Percentiles rank a stretch among this genome's conserved stretches.
These are phyloP conservation scores for Coracias cyanogaster DNA, from an alignment of 2,797 vertebrate species.

Conservation along the genomic window DNA sequence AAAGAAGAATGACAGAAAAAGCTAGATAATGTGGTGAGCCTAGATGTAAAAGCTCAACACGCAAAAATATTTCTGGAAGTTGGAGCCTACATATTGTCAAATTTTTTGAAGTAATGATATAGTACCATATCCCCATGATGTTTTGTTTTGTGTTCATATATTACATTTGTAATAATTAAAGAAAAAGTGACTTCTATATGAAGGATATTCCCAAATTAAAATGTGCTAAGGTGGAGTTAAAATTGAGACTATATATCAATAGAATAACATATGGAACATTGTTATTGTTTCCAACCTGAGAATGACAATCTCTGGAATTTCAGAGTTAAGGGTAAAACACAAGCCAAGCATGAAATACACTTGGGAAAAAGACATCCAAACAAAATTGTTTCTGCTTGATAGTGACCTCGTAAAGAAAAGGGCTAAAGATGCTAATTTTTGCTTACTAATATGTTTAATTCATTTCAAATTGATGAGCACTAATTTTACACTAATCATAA, in stretches of 20 bases:
- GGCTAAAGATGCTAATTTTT: not conserved
- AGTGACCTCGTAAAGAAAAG: not conserved
- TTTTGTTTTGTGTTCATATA: fast-evolving
- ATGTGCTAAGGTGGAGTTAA: not conserved
- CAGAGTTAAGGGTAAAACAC: not conserved
- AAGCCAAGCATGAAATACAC: not conserved
- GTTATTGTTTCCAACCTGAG: not conserved
- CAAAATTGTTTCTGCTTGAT: not conserved
- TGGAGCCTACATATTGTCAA: not conserved
- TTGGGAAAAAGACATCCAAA: not conserved
- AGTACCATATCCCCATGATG: not conserved
- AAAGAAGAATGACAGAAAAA: not conserved
- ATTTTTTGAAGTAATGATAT: not conserved
- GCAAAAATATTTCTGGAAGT: not conserved
- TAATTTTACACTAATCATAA: not conserved
- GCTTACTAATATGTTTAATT: not conserved
- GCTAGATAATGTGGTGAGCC: not conserved
- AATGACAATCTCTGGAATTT: not conserved
- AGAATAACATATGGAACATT: not conserved
- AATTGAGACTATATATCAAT: not conserved
- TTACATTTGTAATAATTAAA: not conserved
- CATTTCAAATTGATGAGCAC: not conserved
- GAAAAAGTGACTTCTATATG: not conserved
- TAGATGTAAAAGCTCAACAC: not conserved
- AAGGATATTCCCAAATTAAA: not conserved